Percentiles rank a stretch among this genome's conserved stretches.
Conservation (phyloP, 2,888 invertebrate genomes). For the Fragum fragum region DNA sequence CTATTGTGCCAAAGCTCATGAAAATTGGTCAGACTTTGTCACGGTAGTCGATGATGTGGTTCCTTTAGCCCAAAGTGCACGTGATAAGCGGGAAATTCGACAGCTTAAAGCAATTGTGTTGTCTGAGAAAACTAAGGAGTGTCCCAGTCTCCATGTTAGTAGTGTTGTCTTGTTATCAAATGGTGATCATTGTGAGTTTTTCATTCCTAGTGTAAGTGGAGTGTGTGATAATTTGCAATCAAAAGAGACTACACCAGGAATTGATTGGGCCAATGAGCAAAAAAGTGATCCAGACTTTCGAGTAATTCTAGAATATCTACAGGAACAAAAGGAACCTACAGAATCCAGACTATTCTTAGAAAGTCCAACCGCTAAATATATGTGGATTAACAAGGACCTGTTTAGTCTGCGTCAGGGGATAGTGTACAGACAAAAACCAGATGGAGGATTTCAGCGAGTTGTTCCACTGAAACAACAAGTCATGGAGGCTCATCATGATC, state of each 20-base stretch:
- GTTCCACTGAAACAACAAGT: slow-evolving; percentile 23
- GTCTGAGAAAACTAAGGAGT: slow-evolving; percentile 1
- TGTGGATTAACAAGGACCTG: slow-evolving; percentile 37
- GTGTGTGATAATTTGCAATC: not conserved
- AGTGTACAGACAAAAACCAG: slow-evolving; percentile 4
- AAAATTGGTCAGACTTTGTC: slow-evolving; percentile 41
- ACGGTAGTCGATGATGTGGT: slow-evolving; percentile 35
- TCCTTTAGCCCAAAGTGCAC: slow-evolving; percentile 1
- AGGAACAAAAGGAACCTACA: not conserved
- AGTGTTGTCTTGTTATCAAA: not conserved
- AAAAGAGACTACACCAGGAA: not conserved
- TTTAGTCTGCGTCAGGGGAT: slow-evolving; percentile 15
- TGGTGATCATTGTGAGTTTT: not conserved
- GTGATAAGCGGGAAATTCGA: slow-evolving; percentile 2
- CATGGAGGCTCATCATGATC: slow-evolving; percentile 27
- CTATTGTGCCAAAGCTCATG: slow-evolving; percentile 43
- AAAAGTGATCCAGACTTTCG: slow-evolving; percentile 9
- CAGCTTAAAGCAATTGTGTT: slow-evolving; percentile 1
- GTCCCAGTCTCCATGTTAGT: not conserved
- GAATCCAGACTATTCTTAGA: slow-evolving; percentile 21
- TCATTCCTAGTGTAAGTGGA: slow-evolving; percentile 9
- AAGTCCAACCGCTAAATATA: slow-evolving; percentile 25
- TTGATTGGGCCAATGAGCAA: slow-evolving; percentile 24
- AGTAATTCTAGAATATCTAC: slow-evolving; percentile 9
- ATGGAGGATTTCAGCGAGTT: slow-evolving; percentile 6